phyloP scores from a whole-genome alignment of 2,113 vertebrate genomes.

The Irena cyanogastra region DNA sequence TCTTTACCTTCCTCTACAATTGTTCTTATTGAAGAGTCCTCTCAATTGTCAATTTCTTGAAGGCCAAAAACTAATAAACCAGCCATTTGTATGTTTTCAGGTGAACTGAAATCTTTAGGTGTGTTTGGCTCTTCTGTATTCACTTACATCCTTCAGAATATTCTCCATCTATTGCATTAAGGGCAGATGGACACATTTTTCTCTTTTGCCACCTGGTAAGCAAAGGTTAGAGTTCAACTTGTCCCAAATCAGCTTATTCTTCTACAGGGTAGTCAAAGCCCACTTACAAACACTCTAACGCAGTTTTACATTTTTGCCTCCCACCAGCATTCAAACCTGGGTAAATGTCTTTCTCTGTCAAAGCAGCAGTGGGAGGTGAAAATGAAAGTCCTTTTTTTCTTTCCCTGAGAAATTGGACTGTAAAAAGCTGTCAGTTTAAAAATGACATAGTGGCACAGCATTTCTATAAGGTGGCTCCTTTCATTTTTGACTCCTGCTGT shows the following conservation, averaged over 20 bases:
- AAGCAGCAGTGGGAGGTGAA: constrained; percentile 69
- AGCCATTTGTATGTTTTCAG: not conserved
- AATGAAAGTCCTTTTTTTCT: constrained; percentile 71
- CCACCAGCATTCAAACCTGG: constrained; percentile 63
- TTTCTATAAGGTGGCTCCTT: constrained; percentile 74
- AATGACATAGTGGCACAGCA: constrained; percentile 74
- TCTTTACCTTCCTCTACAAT: not conserved
- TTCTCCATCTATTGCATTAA: not conserved
- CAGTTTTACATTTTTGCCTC: constrained; percentile 69
- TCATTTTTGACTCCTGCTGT: constrained; percentile 74
- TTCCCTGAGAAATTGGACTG: constrained; percentile 70
- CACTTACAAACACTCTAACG: constrained; percentile 60
- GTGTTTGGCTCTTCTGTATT: not conserved
- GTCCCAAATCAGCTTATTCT: constrained; percentile 35
- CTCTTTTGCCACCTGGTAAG: constrained; percentile 12
- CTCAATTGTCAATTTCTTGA: not conserved
- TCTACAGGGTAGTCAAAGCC: constrained; percentile 48
- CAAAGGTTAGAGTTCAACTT: constrained; percentile 25
- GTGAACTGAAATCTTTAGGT: not conserved
- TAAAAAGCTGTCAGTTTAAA: constrained; percentile 78
- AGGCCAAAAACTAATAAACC: not conserved
- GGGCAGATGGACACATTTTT: constrained; percentile 15
- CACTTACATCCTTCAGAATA: not conserved
- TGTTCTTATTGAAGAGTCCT: not conserved
- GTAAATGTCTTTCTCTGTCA: constrained; percentile 74